These are phyloP conservation scores for Ammodytes dubius DNA, from an alignment of 2,113 vertebrate genomes.

Conservation along the genomic window DNA sequence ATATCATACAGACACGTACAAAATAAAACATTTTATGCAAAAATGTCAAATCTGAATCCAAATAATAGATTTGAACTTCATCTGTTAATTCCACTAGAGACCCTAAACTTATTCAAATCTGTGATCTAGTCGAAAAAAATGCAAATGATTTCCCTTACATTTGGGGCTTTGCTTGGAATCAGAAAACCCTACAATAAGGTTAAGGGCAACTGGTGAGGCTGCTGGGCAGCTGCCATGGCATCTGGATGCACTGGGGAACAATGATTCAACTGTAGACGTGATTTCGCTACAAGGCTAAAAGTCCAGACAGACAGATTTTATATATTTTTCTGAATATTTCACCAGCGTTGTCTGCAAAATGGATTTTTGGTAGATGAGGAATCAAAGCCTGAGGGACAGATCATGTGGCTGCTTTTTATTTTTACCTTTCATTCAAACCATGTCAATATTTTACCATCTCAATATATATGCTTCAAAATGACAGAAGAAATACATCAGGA, in stretches of 20 bases:
- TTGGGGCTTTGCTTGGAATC: not conserved
- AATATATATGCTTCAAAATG: not conserved
- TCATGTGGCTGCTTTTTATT: not conserved
- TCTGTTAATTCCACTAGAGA: conserved; percentile 21
- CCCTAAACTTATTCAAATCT: not conserved
- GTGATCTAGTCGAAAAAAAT: not conserved
- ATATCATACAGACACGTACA: not conserved
- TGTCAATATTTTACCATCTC: too few relatives aligned
- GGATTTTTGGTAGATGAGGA: conserved; percentile 32
- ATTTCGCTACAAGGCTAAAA: conserved; percentile 49
- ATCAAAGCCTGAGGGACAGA: conserved; percentile 30
- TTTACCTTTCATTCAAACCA: too few relatives aligned
- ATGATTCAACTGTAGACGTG: conserved; percentile 44
- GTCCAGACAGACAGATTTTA: conserved; percentile 61
- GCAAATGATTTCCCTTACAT: not conserved
- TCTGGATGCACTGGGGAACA: conserved; percentile 34
- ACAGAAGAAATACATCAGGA: not conserved
- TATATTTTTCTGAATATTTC: not conserved
- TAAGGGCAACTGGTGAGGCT: conserved; percentile 3
- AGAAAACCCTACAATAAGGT: not conserved
- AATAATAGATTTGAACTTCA: not conserved
- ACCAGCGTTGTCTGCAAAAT: conserved; percentile 48
- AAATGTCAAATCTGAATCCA: not conserved
- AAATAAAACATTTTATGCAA: not conserved
- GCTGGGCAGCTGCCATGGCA: conserved; percentile 36